A percentile compares a stretch with the other conserved stretches of the same genome.
These are phyloP conservation scores for Salmo trutta DNA, from an alignment of 2,797 vertebrate genomes.

Conservation along the genomic window DNA sequence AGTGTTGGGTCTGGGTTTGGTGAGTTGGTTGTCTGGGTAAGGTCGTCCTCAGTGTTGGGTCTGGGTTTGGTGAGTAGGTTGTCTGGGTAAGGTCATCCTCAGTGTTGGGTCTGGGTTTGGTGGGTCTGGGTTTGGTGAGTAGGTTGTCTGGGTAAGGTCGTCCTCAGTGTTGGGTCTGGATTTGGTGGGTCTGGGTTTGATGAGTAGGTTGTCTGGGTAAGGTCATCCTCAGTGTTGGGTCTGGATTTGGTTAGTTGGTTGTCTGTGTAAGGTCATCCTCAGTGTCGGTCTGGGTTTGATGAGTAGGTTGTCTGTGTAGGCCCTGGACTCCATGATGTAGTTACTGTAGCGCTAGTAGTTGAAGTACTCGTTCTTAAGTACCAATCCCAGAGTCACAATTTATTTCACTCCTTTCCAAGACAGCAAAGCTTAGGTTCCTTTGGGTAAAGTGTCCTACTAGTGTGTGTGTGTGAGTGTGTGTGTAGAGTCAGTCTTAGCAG, in stretches of 20 bases:
- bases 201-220: no score
- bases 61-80: no score
- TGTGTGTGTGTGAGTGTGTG: conserved; percentile 26
- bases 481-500: conserved; percentile 54
- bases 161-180: no score
- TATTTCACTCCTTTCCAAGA: conserved; percentile 81
- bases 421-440: conserved; percentile 53
- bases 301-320: conserved; percentile 80
- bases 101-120: no score
- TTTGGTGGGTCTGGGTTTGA: no score
- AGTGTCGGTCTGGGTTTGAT: conserved; percentile 81
- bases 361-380: conserved; percentile 90
- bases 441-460: conserved; percentile 8
- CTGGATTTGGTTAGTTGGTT: conserved; percentile 82
- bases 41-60: no score
- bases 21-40: no score
- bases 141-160: no score
- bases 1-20: no score
- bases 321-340: conserved; percentile 88
- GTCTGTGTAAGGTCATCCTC: conserved; percentile 62
- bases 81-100: no score
- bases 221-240: conserved; percentile 59
- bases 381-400: conserved; percentile 88
- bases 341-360: conserved; percentile 86
- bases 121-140: no score